A percentile compares a stretch with the other conserved stretches of the same genome.
Conservation (phyloP, 2,113 vertebrate species). For the Cnemophilus loriae region DNA sequence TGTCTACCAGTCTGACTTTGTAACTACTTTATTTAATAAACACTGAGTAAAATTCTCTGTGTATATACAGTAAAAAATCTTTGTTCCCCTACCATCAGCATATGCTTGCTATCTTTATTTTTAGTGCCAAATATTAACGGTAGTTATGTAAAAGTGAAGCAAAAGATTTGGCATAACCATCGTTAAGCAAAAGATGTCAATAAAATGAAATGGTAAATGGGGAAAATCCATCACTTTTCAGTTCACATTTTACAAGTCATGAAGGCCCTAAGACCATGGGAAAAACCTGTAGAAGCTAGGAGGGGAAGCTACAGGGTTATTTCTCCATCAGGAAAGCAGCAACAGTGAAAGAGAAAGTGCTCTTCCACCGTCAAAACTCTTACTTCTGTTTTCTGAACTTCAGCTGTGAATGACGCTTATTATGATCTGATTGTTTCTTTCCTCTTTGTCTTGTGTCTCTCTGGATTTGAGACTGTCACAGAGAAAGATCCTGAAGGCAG, state of each 20-base stretch:
- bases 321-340: neutral
- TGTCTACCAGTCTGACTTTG: neutral
- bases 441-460: neutral
- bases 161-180: neutral
- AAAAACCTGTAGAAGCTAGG: neutral
- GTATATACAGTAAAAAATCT: neutral
- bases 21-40: neutral
- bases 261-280: neutral
- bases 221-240: neutral
- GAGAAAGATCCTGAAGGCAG: neutral
- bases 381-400: neutral
- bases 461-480: neutral
- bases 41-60: neutral
- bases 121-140: neutral
- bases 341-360: neutral
- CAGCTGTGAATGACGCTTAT: neutral
- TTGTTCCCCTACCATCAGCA: neutral
- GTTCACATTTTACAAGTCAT: neutral
- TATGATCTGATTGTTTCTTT: neutral
- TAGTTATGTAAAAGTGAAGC: neutral
- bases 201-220: neutral
- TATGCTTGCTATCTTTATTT: neutral
- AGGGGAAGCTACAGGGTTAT: neutral
- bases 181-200: neutral
- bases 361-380: neutral